Evolutionary conservation across 2,797 vertebrate genomes (phyloP).

Genomic region (Cirrhinus mrigala): DNA sequence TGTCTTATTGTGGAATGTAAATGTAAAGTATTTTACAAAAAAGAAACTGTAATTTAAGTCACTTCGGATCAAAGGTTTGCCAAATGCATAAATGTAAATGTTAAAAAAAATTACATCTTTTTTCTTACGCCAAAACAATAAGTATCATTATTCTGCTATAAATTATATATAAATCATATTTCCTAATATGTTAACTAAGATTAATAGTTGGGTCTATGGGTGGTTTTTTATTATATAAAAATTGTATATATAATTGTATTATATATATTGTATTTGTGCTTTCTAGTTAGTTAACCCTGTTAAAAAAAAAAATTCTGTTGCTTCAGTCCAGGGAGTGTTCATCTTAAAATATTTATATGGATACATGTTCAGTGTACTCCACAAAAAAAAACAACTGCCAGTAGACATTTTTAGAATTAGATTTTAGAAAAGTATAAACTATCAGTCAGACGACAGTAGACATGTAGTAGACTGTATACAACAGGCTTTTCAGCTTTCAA

Average conservation of each 20-base stretch:
- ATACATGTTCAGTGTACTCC: neutral
- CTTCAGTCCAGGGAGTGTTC: no score
- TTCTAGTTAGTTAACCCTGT: neutral
- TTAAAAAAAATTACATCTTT: no score
- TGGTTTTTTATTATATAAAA: no score
- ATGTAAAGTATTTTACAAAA: no score
- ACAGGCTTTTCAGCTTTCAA: neutral
- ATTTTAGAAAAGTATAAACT: neutral
- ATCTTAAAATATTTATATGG: no score
- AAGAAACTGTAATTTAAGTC: neutral
- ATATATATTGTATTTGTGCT: neutral
- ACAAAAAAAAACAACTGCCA: neutral
- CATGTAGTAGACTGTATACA: neutral
- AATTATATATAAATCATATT: neutral
- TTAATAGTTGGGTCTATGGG: neutral
- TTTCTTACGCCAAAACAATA: neutral
- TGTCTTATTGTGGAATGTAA: neutral
- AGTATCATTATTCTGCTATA: neutral
- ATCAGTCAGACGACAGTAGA: neutral
- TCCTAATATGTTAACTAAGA: neutral
- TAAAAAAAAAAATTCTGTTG: no score
- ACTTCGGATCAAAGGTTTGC: neutral
- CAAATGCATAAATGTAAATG: neutral
- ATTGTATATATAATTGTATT: no score
- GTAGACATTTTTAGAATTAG: neutral